phyloP scores from a whole-genome alignment of 2,888 invertebrate species.

The Autographa pulchrina region DNA sequence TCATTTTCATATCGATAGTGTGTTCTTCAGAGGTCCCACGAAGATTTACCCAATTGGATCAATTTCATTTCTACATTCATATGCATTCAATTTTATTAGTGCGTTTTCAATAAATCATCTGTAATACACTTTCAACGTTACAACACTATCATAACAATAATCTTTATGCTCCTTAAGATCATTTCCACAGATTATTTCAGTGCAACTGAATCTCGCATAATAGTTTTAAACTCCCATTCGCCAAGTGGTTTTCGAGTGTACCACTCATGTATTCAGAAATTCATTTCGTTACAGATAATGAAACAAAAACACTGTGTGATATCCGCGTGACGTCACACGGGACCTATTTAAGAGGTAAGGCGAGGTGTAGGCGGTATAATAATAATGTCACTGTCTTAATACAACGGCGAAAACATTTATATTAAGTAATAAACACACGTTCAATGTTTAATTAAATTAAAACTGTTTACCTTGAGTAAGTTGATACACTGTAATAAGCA shows the following conservation, averaged over 20 bases:
- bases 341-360: constrained; percentile 6
- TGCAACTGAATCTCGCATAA: neutral
- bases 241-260: neutral
- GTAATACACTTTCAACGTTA: no score
- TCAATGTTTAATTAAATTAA: constrained; percentile 4
- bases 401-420: neutral
- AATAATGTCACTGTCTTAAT: constrained; percentile 20
- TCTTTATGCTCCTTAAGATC: no score
- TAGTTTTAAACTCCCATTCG: neutral
- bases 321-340: constrained; percentile 41
- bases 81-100: no score
- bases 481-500: constrained; percentile 10
- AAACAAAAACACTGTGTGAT: constrained; percentile 45
- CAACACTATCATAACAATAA: no score
- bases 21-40: no score
- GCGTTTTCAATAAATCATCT: no score
- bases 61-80: no score
- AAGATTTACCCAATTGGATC: no score
- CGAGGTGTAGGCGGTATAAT: constrained; percentile 20
- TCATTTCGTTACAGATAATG: constrained; percentile 50
- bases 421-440: neutral
- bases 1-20: no score
- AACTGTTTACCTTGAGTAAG: neutral
- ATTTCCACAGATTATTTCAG: no score
- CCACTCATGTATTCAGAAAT: constrained; percentile 16